These are phyloP conservation scores for Drosophila setosimentum DNA, from an alignment of 2,888 invertebrate genomes.

Conservation along the genomic window DNA sequence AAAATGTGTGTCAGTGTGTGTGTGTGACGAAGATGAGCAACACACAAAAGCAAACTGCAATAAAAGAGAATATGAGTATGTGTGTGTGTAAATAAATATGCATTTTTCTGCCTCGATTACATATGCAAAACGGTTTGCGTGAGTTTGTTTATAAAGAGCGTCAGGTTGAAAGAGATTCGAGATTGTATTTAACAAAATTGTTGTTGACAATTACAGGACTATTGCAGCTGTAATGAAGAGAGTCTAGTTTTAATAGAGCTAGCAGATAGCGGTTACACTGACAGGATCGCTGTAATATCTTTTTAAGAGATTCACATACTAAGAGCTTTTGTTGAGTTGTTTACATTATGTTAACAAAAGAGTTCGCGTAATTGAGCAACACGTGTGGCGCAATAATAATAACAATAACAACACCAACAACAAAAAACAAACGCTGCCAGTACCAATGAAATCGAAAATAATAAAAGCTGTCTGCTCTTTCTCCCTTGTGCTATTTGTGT, in stretches of 20 bases:
- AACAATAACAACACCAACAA: slow-evolving; percentile 6
- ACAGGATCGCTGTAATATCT: slow-evolving; percentile 5
- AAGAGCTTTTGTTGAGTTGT: neutral
- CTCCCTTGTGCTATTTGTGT: slow-evolving; percentile 53
- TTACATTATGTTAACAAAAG: neutral
- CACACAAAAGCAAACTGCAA: slow-evolving; percentile 26
- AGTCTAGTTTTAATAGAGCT: neutral
- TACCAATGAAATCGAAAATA: slow-evolving; percentile 44
- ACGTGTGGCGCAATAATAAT: slow-evolving; percentile 20
- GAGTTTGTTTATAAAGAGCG: slow-evolving; percentile 39
- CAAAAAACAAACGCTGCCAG: slow-evolving; percentile 21
- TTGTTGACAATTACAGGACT: slow-evolving; percentile 14
- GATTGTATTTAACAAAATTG: slow-evolving; percentile 21
- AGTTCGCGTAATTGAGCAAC: slow-evolving; percentile 10
- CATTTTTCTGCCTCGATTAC: slow-evolving; percentile 32
- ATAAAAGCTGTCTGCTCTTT: slow-evolving; percentile 30
- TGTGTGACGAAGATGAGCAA: slow-evolving; percentile 14
- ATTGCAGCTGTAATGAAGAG: slow-evolving; percentile 8
- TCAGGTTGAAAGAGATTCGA: slow-evolving; percentile 2
- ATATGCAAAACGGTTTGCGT: slow-evolving; percentile 22
- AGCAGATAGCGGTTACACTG: neutral
- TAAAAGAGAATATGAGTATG: neutral
- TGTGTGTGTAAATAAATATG: slow-evolving; percentile 25
- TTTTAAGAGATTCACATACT: neutral
- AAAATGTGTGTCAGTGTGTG: slow-evolving; percentile 2